These are phyloP conservation scores for Muscicapa striata DNA, from an alignment of 2,797 vertebrate genomes.

Conservation along the genomic window DNA sequence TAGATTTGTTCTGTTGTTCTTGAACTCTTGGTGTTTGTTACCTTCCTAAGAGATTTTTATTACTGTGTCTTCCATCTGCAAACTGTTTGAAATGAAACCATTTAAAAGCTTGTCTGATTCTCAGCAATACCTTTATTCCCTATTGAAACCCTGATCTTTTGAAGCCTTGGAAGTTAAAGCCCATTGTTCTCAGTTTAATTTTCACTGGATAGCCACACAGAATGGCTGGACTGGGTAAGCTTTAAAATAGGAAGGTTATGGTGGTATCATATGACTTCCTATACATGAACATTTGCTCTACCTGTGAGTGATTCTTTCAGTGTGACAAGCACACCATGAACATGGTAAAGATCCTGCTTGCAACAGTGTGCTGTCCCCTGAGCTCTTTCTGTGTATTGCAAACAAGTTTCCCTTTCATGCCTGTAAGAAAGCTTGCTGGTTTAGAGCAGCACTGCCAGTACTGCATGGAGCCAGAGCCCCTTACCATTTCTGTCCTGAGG, in stretches of 20 bases:
- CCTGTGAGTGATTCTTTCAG: neutral
- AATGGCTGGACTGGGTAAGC: neutral
- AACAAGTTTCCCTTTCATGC: neutral
- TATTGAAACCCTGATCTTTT: neutral
- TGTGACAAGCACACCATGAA: neutral
- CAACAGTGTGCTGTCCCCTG: neutral
- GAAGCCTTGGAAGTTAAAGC: neutral
- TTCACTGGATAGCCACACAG: neutral
- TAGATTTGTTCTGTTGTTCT: neutral
- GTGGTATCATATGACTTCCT: neutral
- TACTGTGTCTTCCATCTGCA: neutral
- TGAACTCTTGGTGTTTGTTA: neutral
- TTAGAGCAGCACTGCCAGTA: neutral
- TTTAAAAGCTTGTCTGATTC: neutral
- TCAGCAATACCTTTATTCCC: neutral
- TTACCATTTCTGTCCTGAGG: neutral
- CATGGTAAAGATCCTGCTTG: neutral
- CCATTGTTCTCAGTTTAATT: neutral
- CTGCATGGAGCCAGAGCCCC: neutral
- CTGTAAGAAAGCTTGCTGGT: rapidly evolving
- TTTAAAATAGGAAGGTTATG: neutral
- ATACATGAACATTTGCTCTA: neutral
- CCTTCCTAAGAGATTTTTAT: neutral
- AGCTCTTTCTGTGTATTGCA: neutral
- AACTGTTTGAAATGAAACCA: conserved; percentile 2